phyloP scores from a whole-genome alignment of 2,113 vertebrate genomes.

The Ailurus styani region DNA sequence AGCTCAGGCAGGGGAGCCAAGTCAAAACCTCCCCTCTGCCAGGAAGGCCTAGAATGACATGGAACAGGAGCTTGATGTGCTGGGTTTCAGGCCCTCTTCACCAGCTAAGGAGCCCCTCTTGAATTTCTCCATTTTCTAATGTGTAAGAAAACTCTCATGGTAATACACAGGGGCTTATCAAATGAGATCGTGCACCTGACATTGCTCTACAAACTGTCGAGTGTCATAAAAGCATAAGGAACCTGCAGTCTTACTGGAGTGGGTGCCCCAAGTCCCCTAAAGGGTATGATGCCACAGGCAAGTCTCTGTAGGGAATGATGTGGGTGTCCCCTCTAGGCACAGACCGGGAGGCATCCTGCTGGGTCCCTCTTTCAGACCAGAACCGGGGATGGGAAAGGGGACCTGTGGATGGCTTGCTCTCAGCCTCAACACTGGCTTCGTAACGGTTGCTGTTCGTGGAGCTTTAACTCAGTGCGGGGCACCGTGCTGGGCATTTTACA shows the following conservation, averaged over 20 bases:
- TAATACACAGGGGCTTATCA: neutral
- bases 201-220: neutral
- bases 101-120: neutral
- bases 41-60: neutral
- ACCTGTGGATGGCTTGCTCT: neutral
- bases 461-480: neutral
- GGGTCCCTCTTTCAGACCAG: neutral
- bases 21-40: neutral
- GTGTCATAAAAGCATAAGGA: neutral
- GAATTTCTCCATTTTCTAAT: neutral
- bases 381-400: neutral
- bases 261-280: neutral
- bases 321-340: neutral
- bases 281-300: neutral
- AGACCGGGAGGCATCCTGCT: neutral
- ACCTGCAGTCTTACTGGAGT: fast-evolving
- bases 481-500: neutral
- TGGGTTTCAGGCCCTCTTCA: neutral
- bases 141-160: neutral
- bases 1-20: neutral
- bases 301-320: neutral
- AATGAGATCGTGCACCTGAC: neutral
- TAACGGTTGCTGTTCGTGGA: neutral
- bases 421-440: neutral
- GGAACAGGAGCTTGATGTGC: neutral